Conservation (phyloP, 2,113 vertebrate genomes). For the Platysteira castanea region DNA sequence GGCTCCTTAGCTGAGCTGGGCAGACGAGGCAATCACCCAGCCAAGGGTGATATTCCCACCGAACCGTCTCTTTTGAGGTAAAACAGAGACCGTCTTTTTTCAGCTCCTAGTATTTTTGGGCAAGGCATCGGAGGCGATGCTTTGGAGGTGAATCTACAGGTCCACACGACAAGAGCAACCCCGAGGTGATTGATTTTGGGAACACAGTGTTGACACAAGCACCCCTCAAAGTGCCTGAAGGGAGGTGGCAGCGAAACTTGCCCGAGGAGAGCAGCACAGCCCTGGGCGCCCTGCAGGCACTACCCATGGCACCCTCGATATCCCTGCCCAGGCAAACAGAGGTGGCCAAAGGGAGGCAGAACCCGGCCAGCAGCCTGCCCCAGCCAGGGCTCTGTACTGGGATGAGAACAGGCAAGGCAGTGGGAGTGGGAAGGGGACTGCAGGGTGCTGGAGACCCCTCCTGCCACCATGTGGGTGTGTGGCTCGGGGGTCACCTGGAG, state of each 20-base stretch:
- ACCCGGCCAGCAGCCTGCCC: background rate
- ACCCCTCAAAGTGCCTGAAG: too few species aligned
- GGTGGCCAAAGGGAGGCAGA: background rate
- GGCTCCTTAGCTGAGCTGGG: background rate
- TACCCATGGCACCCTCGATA: rapidly evolving
- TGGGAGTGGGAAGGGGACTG: rapidly evolving
- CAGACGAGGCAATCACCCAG: background rate
- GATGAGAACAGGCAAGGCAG: background rate
- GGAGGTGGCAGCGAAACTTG: background rate
- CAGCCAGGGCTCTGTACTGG: rapidly evolving
- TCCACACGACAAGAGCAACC: background rate
- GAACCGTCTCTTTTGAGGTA: background rate
- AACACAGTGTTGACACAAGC: background rate
- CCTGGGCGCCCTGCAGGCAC: background rate
- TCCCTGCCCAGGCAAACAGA: background rate
- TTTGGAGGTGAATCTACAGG: background rate
- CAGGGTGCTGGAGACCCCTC: background rate
- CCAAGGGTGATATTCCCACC: rapidly evolving
- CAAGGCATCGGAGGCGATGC: background rate
- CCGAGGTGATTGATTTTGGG: background rate
- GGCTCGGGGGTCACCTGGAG: rapidly evolving
- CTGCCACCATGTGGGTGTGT: rapidly evolving
- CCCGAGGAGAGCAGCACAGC: background rate
- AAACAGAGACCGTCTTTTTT: background rate
- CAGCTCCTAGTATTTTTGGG: background rate